Evolutionary conservation across 2,797 vertebrate species (phyloP), one percentile per base, ranked within the genome.

Genomic region (Holocentrus rufus): DNA sequence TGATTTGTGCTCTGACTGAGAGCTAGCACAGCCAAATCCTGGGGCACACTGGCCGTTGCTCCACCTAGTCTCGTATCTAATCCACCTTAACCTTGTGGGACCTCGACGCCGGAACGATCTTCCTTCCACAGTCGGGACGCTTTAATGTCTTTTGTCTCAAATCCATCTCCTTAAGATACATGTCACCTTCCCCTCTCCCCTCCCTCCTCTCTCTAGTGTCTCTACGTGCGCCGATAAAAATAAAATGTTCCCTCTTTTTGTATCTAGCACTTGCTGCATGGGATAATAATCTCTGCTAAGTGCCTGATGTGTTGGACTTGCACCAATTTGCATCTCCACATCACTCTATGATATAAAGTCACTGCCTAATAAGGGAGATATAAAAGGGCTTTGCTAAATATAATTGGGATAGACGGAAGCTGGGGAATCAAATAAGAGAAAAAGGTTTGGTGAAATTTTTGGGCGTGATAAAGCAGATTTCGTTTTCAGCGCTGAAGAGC

Each of bases 361-460:
- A 49, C 0, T 49, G 47, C n/a, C 5, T 49, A 49, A 2, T 18
- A 7, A 47, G 44, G 4, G 44, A 15, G 2, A 18, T 18, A 3
- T 7, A 47, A 49, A 49, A 18, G n/a, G 47, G 56, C 23, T 66
- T 15, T 27, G 27, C 22, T 25, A 14, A 54, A 54, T 27, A 54
- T 20, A 52, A n/a, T 8, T 18, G 20, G n/a, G 2, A 23, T 31
- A 27, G 39, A 55, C 42, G n/a, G 17, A 44, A 63, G 61, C 17
- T 65, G 17, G 4, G 14, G 46, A 47, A 46, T 56, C 47, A 68
- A 9, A 15, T 56, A 7, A 55, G 44, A 42, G 23, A 23, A 68
- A 61, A 30, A n/a, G 18, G 42, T n/a, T 61, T 50, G 14, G 9
- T 61, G 59, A 73, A 50, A 60, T 47, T 68, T 47, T 64, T 65